Evolutionary conservation across 2,797 vertebrate genomes (phyloP).

Genomic region (Eulemur coronatus): DNA sequence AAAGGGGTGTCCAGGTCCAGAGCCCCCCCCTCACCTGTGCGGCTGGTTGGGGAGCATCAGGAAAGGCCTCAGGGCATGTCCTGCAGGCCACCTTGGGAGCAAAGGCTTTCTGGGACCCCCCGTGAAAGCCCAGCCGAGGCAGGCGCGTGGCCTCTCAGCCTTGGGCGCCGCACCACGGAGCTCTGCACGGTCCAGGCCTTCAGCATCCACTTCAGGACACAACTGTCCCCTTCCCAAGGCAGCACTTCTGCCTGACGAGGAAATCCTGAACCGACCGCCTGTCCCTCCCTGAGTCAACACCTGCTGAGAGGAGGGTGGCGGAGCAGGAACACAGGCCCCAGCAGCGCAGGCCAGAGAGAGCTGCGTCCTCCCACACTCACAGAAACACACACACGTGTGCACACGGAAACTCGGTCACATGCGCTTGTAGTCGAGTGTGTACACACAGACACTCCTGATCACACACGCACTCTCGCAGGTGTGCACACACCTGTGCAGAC

Average conservation of each 20-base stretch:
- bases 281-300: constrained; percentile 76
- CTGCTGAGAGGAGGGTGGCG: not conserved
- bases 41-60: not conserved
- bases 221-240: constrained; percentile 62
- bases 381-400: not conserved
- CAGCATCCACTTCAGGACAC: constrained; percentile 50
- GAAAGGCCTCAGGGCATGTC: not conserved
- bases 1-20: too few species aligned
- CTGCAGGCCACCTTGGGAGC: not conserved
- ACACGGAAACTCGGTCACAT: too few species aligned
- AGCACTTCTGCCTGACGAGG: constrained; percentile 65
- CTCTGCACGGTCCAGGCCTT: not conserved
- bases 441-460: not conserved
- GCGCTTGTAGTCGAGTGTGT: not conserved
- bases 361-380: not conserved
- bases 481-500: not conserved
- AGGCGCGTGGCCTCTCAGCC: not conserved
- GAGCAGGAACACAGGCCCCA: not conserved
- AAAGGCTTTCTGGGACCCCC: not conserved
- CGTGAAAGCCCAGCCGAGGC: not conserved
- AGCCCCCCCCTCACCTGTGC: not conserved
- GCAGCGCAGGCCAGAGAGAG: not conserved
- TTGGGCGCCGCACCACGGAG: not conserved
- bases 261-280: constrained; percentile 68
- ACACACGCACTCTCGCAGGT: rapidly evolving